phyloP scores from a whole-genome alignment of 2,113 vertebrate species.

The Macheiramphus alcinus region DNA sequence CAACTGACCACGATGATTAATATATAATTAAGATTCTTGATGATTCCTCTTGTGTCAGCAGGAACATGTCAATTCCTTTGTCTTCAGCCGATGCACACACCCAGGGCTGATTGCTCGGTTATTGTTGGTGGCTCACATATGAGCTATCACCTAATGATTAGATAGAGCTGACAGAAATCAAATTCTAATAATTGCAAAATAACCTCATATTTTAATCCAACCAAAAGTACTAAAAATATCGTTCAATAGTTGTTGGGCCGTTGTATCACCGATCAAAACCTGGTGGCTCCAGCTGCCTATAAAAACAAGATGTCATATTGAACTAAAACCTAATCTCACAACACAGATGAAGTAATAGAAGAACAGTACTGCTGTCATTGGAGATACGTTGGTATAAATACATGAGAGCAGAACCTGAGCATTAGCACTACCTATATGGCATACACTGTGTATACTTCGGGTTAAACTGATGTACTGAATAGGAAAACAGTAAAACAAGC shows the following conservation, averaged over 20 bases:
- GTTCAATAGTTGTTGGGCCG: not conserved
- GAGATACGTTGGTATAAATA: not conserved
- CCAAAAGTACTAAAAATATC: not conserved
- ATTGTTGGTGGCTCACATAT: not conserved
- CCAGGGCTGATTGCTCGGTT: not conserved
- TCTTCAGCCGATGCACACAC: not conserved
- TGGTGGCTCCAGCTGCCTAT: not conserved
- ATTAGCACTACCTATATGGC: not conserved
- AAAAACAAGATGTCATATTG: not conserved
- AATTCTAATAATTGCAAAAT: not conserved
- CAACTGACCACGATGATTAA: constrained; percentile 10
- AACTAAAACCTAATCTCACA: not conserved
- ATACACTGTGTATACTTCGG: not conserved
- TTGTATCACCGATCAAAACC: not conserved
- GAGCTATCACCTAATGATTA: constrained; percentile 8
- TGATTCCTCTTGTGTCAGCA: constrained; percentile 2
- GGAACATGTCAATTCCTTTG: constrained; percentile 4
- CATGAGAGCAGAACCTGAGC: not conserved
- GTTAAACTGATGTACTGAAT: not conserved
- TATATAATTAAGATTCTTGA: constrained; percentile 26
- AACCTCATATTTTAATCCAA: not conserved
- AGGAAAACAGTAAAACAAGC: not conserved
- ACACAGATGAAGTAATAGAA: not conserved
- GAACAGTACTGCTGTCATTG: not conserved
- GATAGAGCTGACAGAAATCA: not conserved